A percentile compares a stretch with the other conserved stretches of the same genome.
phyloP scores from a whole-genome alignment of 2,797 vertebrate genomes.

The Peromyscus aztecus region DNA sequence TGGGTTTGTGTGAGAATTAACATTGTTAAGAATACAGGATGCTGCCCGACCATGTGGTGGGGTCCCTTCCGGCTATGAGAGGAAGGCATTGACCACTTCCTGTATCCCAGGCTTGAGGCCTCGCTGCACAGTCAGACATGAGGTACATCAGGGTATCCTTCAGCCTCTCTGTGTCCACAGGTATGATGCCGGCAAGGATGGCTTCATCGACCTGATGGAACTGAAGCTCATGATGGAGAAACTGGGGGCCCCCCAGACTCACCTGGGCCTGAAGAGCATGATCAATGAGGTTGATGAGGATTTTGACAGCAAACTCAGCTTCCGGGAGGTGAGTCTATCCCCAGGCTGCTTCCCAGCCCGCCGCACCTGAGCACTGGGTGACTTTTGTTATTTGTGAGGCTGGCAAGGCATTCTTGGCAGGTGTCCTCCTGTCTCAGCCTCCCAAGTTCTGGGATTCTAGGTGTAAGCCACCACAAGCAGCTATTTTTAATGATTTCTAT shows the following conservation, averaged over 20 bases:
- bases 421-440: background rate
- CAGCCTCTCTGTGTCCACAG: slow-evolving; percentile 81
- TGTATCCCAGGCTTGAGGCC: accelerated
- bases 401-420: background rate
- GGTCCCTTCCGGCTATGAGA: background rate
- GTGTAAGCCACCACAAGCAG: background rate
- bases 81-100: background rate
- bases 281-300: slow-evolving; percentile 98
- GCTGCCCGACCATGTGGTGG: background rate
- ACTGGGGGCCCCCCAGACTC: slow-evolving; percentile 95
- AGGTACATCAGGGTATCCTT: background rate
- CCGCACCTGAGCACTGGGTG: background rate
- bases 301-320: slow-evolving; percentile 96
- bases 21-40: background rate
- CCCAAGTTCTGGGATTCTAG: background rate
- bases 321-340: slow-evolving; percentile 93
- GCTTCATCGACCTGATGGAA: slow-evolving; percentile 97
- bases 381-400: background rate
- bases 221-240: slow-evolving; percentile 99
- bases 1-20: background rate
- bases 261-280: slow-evolving; percentile 97
- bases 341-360: accelerated
- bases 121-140: no score
- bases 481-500: background rate
- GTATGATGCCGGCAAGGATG: slow-evolving; percentile 93